Evolutionary conservation across 64 coral and sea anemone genomes (phyloP).

Genomic region (Pocillopora damicornis): DNA sequence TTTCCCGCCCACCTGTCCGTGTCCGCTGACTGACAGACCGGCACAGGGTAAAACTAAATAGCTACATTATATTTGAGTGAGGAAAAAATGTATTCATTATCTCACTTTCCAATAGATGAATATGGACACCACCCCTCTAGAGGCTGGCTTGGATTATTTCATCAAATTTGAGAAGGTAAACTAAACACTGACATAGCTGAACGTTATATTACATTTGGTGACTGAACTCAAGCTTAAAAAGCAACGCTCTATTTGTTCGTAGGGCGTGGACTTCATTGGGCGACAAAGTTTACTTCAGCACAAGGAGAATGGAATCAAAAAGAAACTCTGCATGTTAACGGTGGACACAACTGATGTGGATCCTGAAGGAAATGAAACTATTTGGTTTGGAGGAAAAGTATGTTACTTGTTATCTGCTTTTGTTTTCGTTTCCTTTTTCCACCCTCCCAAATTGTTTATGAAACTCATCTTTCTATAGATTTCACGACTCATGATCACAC

Average conservation of each 20-base stretch:
- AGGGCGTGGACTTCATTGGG: conserved; percentile 87
- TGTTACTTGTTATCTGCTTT: too few species aligned
- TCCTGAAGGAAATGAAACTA: conserved; percentile 90
- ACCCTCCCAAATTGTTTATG: background rate
- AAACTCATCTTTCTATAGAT: too few species aligned
- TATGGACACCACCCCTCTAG: conserved; percentile 85
- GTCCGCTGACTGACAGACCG: too few species aligned
- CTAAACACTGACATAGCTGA: too few species aligned
- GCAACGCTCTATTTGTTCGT: conserved; percentile 4
- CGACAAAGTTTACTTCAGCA: conserved; percentile 68
- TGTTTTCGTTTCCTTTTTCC: background rate
- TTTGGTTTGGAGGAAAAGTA: conserved; percentile 99
- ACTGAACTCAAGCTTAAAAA: background rate
- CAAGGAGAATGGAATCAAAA: conserved; percentile 80
- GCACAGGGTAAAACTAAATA: background rate
- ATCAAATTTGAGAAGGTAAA: conserved; percentile 90
- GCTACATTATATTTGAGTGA: background rate
- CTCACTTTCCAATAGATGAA: conserved; percentile 76
- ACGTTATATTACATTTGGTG: background rate
- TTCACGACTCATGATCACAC: too few species aligned
- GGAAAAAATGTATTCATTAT: background rate
- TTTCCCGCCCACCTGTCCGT: too few species aligned
- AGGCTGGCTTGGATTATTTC: conserved; percentile 86
- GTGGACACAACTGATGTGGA: conserved; percentile 95
- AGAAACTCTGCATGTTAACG: conserved; percentile 73